Evolutionary conservation across 2,888 invertebrate genomes (phyloP).

Genomic region (Drosophila melanosoma): DNA sequence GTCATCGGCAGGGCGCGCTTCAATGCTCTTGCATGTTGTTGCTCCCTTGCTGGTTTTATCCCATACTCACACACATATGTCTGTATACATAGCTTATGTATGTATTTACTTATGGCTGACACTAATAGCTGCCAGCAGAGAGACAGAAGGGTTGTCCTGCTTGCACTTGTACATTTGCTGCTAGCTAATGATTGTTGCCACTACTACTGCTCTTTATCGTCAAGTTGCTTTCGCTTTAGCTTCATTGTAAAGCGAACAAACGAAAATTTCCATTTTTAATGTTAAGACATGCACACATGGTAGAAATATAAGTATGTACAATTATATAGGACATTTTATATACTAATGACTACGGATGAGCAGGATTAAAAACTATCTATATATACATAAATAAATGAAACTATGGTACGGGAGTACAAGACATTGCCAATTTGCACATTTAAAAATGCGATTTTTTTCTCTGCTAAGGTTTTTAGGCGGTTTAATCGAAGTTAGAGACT

Average conservation of each 20-base stretch:
- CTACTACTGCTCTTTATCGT: slow-evolving; percentile 38
- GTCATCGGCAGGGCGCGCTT: slow-evolving; percentile 59
- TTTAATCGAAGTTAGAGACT: slow-evolving; percentile 40
- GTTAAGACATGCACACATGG: slow-evolving; percentile 53
- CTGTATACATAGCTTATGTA: slow-evolving; percentile 10
- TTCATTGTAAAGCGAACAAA: slow-evolving; percentile 53
- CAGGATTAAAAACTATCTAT: slow-evolving; percentile 36
- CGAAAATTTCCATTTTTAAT: slow-evolving; percentile 62
- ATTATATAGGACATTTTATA: slow-evolving; percentile 12
- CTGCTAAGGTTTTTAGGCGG: slow-evolving; percentile 10
- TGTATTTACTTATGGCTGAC: slow-evolving; percentile 54
- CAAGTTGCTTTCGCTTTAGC: slow-evolving; percentile 54
- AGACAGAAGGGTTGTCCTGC: slow-evolving; percentile 33
- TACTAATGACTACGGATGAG: slow-evolving; percentile 17
- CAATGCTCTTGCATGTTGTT: slow-evolving; percentile 49
- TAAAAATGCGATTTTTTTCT: slow-evolving; percentile 48
- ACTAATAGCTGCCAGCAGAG: slow-evolving; percentile 47
- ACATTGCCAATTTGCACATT: slow-evolving; percentile 31
- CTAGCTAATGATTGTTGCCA: slow-evolving; percentile 31
- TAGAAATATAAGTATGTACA: slow-evolving; percentile 32
- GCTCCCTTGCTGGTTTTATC: slow-evolving; percentile 58
- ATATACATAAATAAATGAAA: slow-evolving; percentile 6
- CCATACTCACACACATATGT: slow-evolving; percentile 40
- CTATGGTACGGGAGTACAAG: neutral
- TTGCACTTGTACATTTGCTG: slow-evolving; percentile 27